Evolutionary conservation across 2,888 invertebrate genomes (phyloP).

Genomic region (Orchestes rusci): DNA sequence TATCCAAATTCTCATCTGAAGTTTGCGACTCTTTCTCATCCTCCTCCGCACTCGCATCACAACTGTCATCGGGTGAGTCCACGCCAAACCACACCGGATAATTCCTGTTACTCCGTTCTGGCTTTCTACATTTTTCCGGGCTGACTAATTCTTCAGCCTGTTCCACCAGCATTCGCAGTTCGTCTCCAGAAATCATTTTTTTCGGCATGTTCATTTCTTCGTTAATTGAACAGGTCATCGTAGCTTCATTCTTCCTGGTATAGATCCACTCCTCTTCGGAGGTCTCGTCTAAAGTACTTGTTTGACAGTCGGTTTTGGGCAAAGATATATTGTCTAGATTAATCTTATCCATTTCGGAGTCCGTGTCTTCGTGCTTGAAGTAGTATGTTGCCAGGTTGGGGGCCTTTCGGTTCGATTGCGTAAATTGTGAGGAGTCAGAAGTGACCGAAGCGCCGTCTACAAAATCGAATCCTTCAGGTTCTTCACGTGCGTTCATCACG

Average conservation of each 20-base stretch:
- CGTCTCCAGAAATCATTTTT: constrained; percentile 35
- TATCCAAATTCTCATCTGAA: constrained; percentile 71
- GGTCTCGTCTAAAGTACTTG: constrained; percentile 42
- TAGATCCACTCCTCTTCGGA: constrained; percentile 68
- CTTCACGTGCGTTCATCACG: constrained; percentile 31
- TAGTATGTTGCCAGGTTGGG: constrained; percentile 80
- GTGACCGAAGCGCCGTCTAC: constrained; percentile 27
- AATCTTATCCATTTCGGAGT: constrained; percentile 64
- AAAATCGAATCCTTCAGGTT: constrained; percentile 25
- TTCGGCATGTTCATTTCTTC: constrained; percentile 32
- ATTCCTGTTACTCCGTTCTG: constrained; percentile 43
- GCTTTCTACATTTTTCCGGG: constrained; percentile 38
- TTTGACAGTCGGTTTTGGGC: constrained; percentile 20
- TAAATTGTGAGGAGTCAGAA: constrained; percentile 39
- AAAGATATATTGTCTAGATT: constrained; percentile 24
- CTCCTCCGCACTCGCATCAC: constrained; percentile 86
- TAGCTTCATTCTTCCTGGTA: constrained; percentile 40
- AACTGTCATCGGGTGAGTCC: constrained; percentile 59
- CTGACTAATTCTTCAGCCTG: constrained; percentile 75
- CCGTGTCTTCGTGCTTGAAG: constrained; percentile 80
- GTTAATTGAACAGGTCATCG: constrained; percentile 9
- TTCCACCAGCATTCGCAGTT: constrained; percentile 59
- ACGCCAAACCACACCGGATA: constrained; percentile 66
- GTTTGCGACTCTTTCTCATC: constrained; percentile 71
- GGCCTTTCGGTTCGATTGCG: constrained; percentile 65